These are phyloP conservation scores for Nicator chloris DNA, from an alignment of 2,113 vertebrate species.

Conservation along the genomic window DNA sequence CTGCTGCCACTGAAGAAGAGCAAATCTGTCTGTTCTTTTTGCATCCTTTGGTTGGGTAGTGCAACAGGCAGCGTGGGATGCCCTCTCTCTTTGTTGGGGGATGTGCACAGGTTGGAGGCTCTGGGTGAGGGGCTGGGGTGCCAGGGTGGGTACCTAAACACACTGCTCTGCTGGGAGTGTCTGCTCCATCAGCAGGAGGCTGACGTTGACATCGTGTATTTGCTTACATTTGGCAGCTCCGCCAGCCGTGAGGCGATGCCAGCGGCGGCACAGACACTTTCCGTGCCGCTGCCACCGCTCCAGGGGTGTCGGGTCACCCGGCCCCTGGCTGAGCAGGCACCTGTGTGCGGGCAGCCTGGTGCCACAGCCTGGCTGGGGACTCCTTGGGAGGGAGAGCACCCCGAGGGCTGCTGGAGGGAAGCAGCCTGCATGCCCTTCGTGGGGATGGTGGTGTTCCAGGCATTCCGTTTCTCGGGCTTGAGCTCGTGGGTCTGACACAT, in stretches of 20 bases:
- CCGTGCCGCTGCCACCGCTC: not conserved
- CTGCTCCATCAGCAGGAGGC: not conserved
- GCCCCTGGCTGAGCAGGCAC: not conserved
- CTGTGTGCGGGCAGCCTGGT: not conserved
- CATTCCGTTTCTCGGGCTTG: accelerated
- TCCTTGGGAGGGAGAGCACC: not conserved
- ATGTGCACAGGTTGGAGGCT: accelerated
- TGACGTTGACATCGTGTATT: accelerated
- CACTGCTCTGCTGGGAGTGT: accelerated
- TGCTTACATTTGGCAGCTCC: not conserved
- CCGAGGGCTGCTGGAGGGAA: not conserved
- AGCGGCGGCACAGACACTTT: accelerated
- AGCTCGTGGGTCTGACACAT: accelerated
- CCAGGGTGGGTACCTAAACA: accelerated
- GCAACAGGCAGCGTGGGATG: accelerated
- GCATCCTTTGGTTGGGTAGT: not conserved
- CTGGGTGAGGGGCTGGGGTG: accelerated
- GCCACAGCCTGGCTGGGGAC: not conserved
- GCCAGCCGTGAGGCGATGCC: not conserved
- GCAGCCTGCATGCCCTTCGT: accelerated
- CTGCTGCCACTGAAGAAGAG: not conserved
- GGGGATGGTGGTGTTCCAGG: accelerated
- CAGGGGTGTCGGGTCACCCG: not conserved
- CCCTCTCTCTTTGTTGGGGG: not conserved
- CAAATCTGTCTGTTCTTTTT: not conserved